Evolutionary conservation across 2,888 invertebrate genomes (phyloP).

Genomic region (Cabera pusaria): DNA sequence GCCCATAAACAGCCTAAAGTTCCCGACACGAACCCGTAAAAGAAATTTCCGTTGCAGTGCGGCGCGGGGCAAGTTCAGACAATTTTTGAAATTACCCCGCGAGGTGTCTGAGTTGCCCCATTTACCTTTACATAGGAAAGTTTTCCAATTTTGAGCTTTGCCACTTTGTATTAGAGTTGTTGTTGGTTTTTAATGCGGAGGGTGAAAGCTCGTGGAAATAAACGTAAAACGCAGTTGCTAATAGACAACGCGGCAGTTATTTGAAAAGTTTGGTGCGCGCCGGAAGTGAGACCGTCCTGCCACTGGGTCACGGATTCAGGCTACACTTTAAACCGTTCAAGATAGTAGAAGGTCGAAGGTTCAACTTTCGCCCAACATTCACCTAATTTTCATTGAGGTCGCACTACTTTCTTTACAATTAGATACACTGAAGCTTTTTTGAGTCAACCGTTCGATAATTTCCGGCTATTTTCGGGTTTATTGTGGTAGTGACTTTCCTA

Average conservation of each 20-base stretch:
- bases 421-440: no score
- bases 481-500: no score
- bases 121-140: conserved; percentile 31
- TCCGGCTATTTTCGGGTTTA: no score
- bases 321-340: conserved; percentile 23
- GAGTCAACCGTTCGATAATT: no score
- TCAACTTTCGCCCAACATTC: conserved; percentile 12
- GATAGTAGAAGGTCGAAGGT: conserved; percentile 17
- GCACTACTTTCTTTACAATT: no score
- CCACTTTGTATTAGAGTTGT: conserved; percentile 16
- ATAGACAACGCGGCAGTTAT: conserved; percentile 55
- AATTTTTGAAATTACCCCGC: conserved; percentile 46
- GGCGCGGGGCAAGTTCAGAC: conserved; percentile 31
- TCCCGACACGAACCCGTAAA: conserved; percentile 12
- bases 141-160: conserved; percentile 34
- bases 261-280: conserved; percentile 53
- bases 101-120: conserved; percentile 30
- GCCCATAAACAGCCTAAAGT: conserved; percentile 11
- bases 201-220: conserved; percentile 14
- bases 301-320: conserved; percentile 25
- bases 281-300: neutral
- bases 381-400: neutral
- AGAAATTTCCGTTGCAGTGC: conserved; percentile 14
- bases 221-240: conserved; percentile 37
- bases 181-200: conserved; percentile 14